phyloP scores from a whole-genome alignment of 2,797 vertebrate species.

The Helostoma temminkii region DNA sequence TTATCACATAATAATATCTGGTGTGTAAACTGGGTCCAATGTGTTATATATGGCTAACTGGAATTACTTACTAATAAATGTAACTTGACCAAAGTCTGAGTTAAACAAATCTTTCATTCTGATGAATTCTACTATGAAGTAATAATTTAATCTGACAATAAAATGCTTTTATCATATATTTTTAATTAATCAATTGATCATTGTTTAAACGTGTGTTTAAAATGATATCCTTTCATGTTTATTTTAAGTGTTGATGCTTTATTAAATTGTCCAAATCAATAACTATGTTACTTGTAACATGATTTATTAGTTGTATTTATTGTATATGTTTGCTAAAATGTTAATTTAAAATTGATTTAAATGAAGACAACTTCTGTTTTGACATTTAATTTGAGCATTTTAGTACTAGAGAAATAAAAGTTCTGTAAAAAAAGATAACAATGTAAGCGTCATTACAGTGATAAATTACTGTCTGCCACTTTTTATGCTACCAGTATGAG shows the following conservation, averaged over 20 bases:
- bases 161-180: not conserved
- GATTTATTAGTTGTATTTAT: constrained; percentile 29
- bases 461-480: not conserved
- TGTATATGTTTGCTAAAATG: constrained; percentile 15
- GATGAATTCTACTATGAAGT: not conserved
- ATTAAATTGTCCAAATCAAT: constrained; percentile 36
- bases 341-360: constrained; percentile 43
- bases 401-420: constrained; percentile 49
- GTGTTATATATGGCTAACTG: constrained; percentile 6
- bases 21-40: not conserved
- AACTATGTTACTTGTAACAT: constrained; percentile 1
- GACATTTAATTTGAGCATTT: constrained; percentile 30
- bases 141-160: constrained; percentile 18
- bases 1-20: not conserved
- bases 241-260: constrained; percentile 30
- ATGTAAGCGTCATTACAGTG: not conserved
- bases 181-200: constrained; percentile 4
- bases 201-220: constrained; percentile 3
- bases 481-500: not conserved
- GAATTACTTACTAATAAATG: constrained; percentile 6
- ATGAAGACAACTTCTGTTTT: constrained; percentile 42
- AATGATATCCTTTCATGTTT: constrained; percentile 16
- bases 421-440: constrained; percentile 1
- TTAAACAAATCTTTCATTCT: constrained; percentile 10
- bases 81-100: not conserved